phyloP scores from a whole-genome alignment of 2,888 invertebrate genomes.

The Agrochola lychnidis region DNA sequence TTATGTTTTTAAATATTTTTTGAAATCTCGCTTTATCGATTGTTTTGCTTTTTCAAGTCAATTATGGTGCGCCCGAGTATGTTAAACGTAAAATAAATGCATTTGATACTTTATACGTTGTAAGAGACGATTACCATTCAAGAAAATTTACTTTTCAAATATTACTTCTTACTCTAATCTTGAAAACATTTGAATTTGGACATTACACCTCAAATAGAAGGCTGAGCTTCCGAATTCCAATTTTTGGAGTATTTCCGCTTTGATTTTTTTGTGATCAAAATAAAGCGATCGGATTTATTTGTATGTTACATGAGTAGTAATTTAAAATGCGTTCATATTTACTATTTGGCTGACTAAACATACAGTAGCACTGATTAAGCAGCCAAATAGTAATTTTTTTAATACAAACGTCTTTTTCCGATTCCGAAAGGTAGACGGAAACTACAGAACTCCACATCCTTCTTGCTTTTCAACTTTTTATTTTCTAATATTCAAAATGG shows the following conservation, averaged over 20 bases:
- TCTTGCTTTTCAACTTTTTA: too few species aligned
- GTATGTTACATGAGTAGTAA: background rate
- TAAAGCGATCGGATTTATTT: background rate
- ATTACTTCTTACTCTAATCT: too few species aligned
- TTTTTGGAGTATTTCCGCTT: background rate
- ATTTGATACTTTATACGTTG: conserved; percentile 71
- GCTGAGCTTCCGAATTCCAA: background rate
- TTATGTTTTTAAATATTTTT: conserved; percentile 60
- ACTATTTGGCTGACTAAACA: background rate
- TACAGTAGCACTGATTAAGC: too few species aligned
- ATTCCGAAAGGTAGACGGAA: too few species aligned
- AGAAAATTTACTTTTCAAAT: background rate
- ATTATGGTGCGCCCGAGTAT: conserved; percentile 88
- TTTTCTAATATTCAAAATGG: conserved; percentile 5
- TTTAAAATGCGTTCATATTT: background rate
- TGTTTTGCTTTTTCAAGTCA: conserved; percentile 83
- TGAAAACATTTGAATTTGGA: background rate
- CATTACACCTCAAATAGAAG: background rate
- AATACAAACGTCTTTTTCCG: background rate
- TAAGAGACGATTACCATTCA: conserved; percentile 60
- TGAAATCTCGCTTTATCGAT: conserved; percentile 64
- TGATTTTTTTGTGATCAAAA: conserved; percentile 1
- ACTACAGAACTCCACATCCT: background rate
- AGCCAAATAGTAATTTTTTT: background rate
- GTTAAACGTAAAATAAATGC: conserved; percentile 70